A percentile compares a stretch with the other conserved stretches of the same genome.
Conservation (phyloP, 2,113 vertebrate genomes). For the Tupaia tana region DNA sequence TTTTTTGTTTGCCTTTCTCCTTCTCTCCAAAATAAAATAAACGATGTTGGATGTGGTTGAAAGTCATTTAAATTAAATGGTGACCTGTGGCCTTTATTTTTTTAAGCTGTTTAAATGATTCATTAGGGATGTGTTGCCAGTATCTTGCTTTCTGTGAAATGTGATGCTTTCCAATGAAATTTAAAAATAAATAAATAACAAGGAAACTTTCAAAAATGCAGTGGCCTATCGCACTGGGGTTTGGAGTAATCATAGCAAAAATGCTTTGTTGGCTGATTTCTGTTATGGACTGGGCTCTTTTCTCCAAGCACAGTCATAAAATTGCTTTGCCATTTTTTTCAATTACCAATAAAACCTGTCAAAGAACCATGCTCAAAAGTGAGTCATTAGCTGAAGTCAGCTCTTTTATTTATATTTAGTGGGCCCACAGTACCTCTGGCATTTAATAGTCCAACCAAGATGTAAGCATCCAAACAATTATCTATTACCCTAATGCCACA, state of each 20-base stretch:
- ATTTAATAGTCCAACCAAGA: constrained; percentile 35
- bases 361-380: constrained; percentile 63
- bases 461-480: constrained; percentile 44
- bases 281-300: constrained; percentile 54
- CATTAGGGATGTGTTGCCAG: neutral
- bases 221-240: neutral
- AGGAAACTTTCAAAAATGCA: constrained; percentile 51
- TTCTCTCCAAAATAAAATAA: neutral
- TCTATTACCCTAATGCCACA: neutral
- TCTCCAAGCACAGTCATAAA: constrained; percentile 69
- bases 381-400: constrained; percentile 79
- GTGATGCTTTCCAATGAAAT: constrained; percentile 44
- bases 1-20: fast-evolving
- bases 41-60: neutral
- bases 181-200: constrained; percentile 73
- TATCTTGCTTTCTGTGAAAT: neutral
- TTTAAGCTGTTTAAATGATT: neutral
- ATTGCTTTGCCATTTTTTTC: constrained; percentile 69
- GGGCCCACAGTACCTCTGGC: constrained; percentile 54
- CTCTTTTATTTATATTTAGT: constrained; percentile 80
- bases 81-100: neutral
- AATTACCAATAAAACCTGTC: constrained; percentile 73
- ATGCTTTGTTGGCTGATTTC: constrained; percentile 78
- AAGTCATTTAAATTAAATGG: constrained; percentile 8
- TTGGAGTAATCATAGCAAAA: constrained; percentile 72